Conservation (phyloP, 1,140 invertebrate species). For the Pogonomyrmex californicus region DNA sequence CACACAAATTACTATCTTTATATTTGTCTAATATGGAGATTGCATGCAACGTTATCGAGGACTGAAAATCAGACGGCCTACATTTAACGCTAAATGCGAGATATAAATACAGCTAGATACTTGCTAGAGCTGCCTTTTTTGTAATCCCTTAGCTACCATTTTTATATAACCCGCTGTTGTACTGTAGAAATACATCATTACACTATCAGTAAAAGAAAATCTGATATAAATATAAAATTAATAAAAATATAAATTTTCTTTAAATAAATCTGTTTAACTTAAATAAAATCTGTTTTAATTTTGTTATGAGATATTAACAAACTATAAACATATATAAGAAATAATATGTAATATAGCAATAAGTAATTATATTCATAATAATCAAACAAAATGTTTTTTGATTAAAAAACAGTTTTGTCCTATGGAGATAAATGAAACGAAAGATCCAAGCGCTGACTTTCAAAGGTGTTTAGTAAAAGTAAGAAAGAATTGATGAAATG, state of each 20-base stretch:
- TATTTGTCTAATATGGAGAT: constrained; percentile 45
- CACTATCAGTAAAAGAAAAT: not conserved
- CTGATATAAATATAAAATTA: not conserved
- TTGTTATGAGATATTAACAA: not conserved
- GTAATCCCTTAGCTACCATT: not conserved
- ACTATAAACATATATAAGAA: not conserved
- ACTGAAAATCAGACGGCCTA: constrained; percentile 34
- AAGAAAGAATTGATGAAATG: not conserved
- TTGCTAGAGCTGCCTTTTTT: not conserved
- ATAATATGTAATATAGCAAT: not conserved
- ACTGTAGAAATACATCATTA: not conserved
- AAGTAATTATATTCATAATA: not conserved
- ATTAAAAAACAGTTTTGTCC: not conserved
- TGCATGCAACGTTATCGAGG: constrained; percentile 41
- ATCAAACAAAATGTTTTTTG: not conserved
- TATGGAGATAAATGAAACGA: not conserved
- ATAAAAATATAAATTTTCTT: not conserved
- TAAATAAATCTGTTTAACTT: not conserved
- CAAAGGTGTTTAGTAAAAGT: not conserved
- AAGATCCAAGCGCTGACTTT: not conserved
- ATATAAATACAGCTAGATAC: not conserved
- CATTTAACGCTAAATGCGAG: constrained; percentile 35
- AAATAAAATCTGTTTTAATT: not conserved
- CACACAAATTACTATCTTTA: constrained; percentile 43
- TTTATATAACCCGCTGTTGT: not conserved